These are phyloP conservation scores for Siderastrea radians DNA, from an alignment of 92 coral and sea anemone genomes.

Conservation along the genomic window DNA sequence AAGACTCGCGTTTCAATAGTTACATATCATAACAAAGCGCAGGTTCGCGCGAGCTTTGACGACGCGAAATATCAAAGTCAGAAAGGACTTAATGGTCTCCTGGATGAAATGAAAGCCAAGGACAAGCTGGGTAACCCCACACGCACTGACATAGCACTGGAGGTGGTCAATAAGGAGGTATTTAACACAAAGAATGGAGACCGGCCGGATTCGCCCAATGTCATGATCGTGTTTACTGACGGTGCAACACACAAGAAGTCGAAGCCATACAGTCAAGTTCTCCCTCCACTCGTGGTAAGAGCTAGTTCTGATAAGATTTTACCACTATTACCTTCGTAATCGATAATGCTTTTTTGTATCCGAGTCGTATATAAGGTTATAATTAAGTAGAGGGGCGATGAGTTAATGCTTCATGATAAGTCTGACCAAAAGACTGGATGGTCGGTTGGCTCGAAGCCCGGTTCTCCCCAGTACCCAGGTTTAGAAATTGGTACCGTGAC, in stretches of 20 bases:
- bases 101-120: neutral
- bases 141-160: slow-evolving; percentile 12
- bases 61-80: neutral
- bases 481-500: no score
- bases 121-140: slow-evolving; percentile 13
- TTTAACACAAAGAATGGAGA: slow-evolving; percentile 22
- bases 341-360: no score
- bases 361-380: no score
- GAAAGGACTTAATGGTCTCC: neutral
- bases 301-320: no score
- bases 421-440: no score
- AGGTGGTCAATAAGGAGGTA: neutral
- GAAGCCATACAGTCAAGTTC: slow-evolving; percentile 2
- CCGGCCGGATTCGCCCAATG: slow-evolving; percentile 27
- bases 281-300: slow-evolving; percentile 28
- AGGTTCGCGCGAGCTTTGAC: slow-evolving; percentile 8
- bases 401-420: no score
- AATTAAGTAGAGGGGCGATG: no score
- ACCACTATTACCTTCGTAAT: no score
- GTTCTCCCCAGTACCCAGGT: no score
- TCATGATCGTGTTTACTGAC: slow-evolving; percentile 36
- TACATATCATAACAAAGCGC: neutral
- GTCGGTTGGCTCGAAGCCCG: no score
- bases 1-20: slow-evolving; percentile 10
- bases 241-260: slow-evolving; percentile 3